phyloP scores from a whole-genome alignment of 2,888 invertebrate genomes.

The Macrophya annulata region DNA sequence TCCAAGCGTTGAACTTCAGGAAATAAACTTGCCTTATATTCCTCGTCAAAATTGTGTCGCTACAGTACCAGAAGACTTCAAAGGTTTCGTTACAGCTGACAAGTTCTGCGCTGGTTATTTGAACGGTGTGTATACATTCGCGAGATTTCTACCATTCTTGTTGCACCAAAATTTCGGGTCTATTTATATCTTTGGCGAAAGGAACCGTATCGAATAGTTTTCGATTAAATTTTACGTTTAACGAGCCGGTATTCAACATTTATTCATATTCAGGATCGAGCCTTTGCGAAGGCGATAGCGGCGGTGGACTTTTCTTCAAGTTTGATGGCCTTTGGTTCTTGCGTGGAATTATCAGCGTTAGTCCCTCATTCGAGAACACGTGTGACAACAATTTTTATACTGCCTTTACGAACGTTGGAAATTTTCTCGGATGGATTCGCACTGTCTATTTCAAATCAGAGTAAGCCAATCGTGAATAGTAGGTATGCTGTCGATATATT shows the following conservation, averaged over 20 bases:
- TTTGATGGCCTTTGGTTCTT: conserved; percentile 64
- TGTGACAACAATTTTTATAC: neutral
- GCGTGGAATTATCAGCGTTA: conserved; percentile 67
- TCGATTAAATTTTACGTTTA: conserved; percentile 38
- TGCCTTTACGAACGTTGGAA: too few relatives aligned
- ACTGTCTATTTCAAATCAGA: too few relatives aligned
- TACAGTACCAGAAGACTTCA: conserved; percentile 64
- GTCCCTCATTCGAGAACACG: conserved; percentile 57
- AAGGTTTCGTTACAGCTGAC: conserved; percentile 66
- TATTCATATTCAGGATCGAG: conserved; percentile 64
- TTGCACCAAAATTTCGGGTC: conserved; percentile 29
- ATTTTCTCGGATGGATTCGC: too few relatives aligned
- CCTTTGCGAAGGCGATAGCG: conserved; percentile 68
- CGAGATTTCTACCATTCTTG: neutral
- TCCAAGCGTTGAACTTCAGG: conserved; percentile 63
- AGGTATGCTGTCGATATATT: too few relatives aligned
- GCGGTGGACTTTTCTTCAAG: conserved; percentile 66
- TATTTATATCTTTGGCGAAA: conserved; percentile 63
- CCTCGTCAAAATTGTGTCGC: conserved; percentile 64
- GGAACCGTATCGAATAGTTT: neutral
- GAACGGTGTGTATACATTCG: conserved; percentile 62
- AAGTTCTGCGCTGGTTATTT: conserved; percentile 70
- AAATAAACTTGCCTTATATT: conserved; percentile 66
- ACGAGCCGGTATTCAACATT: conserved; percentile 55
- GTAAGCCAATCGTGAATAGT: too few relatives aligned